A percentile compares a stretch with the other conserved stretches of the same genome.
Evolutionary conservation across 2,888 invertebrate species (phyloP).

Genomic region (Cantharis lateralis): DNA sequence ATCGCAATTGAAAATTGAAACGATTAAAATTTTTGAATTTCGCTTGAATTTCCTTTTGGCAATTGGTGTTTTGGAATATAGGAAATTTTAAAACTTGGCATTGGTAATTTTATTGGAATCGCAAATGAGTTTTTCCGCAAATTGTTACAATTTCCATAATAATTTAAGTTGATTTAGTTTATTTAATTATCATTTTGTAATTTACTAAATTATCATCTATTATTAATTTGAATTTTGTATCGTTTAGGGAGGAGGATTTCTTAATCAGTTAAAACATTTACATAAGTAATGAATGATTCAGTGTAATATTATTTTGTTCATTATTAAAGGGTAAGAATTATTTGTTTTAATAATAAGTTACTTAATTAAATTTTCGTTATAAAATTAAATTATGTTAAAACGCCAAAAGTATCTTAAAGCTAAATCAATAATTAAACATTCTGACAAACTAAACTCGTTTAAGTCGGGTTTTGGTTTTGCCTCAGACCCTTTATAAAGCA

Average conservation of each 20-base stretch:
- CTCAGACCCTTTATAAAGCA: not conserved
- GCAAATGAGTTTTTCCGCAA: not conserved
- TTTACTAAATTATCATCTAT: not conserved
- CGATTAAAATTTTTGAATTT: constrained; percentile 24
- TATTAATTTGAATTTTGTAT: not conserved
- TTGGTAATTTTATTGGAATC: constrained; percentile 1
- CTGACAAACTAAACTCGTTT: constrained; percentile 3
- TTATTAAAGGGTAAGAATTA: not conserved
- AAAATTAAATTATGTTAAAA: constrained; percentile 2
- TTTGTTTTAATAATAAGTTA: not conserved
- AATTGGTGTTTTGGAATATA: constrained; percentile 25
- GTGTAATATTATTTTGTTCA: not conserved
- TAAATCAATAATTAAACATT: constrained; percentile 4
- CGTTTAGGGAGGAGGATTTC: not conserved
- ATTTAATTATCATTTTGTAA: not conserved
- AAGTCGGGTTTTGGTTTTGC: constrained; percentile 3
- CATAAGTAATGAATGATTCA: not conserved
- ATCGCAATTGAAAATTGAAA: constrained; percentile 20
- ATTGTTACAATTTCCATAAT: not conserved
- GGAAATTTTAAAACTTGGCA: not conserved
- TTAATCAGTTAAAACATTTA: not conserved
- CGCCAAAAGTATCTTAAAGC: not conserved
- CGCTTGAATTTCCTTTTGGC: constrained; percentile 38
- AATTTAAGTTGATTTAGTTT: not conserved
- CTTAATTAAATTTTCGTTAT: not conserved